Evolutionary conservation across 2,797 vertebrate genomes (phyloP).

Genomic region (Monodelphis domestica): DNA sequence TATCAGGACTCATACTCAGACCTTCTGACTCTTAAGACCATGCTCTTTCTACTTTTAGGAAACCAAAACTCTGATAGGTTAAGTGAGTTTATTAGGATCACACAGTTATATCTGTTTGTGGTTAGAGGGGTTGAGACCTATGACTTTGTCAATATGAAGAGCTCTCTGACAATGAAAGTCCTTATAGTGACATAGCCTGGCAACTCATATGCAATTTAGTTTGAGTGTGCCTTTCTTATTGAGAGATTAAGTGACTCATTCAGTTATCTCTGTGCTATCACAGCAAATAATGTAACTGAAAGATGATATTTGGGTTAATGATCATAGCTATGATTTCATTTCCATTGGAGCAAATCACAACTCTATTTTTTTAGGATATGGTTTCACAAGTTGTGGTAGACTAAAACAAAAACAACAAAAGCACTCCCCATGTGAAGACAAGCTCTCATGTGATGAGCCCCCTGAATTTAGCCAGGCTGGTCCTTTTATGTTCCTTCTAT

Average conservation of each 20-base stretch:
- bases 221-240: background rate
- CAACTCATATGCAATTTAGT: background rate
- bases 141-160: background rate
- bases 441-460: background rate
- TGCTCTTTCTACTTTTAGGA: background rate
- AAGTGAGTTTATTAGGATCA: background rate
- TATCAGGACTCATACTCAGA: background rate
- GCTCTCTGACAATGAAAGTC: background rate
- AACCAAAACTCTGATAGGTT: background rate
- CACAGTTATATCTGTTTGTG: background rate
- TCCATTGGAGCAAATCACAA: background rate
- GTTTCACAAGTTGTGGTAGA: background rate
- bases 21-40: background rate
- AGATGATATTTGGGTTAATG: background rate
- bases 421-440: background rate
- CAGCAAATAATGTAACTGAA: background rate
- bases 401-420: background rate
- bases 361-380: background rate
- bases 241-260: background rate
- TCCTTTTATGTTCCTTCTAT: background rate
- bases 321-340: background rate
- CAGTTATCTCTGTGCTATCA: background rate
- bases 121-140: background rate
- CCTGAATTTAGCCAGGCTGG: background rate
- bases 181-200: background rate